A percentile compares a stretch with the other conserved stretches of the same genome.
phyloP scores from a whole-genome alignment of 1,140 invertebrate genomes.

The Homalodisca vitripennis region DNA sequence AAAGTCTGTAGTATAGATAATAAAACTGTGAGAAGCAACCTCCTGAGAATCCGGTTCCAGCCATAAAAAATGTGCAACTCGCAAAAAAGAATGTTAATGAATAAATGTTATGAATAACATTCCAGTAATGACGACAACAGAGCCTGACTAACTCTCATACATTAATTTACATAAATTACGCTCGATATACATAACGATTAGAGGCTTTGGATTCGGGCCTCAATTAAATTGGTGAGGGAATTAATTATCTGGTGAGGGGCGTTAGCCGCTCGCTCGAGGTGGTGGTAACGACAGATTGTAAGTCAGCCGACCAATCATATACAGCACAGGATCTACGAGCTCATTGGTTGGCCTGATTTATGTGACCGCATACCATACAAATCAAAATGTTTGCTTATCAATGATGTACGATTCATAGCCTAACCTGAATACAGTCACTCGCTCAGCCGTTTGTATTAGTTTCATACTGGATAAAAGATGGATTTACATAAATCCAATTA shows the following conservation, averaged over 20 bases:
- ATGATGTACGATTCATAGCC: too few relatives aligned
- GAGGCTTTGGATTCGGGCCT: neutral
- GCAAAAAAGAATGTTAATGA: slow-evolving; percentile 22
- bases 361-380: too few relatives aligned
- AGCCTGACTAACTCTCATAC: neutral
- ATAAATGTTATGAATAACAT: slow-evolving; percentile 24
- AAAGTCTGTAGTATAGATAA: neutral
- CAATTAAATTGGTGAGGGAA: slow-evolving; percentile 10
- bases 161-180: slow-evolving; percentile 24
- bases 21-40: slow-evolving; percentile 3
- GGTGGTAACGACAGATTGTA: slow-evolving; percentile 4
- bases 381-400: too few relatives aligned
- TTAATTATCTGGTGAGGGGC: slow-evolving; percentile 2
- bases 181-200: slow-evolving; percentile 13
- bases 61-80: slow-evolving; percentile 23
- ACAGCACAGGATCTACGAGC: too few relatives aligned
- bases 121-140: slow-evolving; percentile 5
- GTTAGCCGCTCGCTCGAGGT: neutral
- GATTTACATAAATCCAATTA: too few relatives aligned
- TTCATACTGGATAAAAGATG: too few relatives aligned
- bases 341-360: too few relatives aligned
- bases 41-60: slow-evolving; percentile 4
- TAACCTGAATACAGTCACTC: too few relatives aligned
- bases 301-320: too few relatives aligned
- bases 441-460: too few relatives aligned